Base-by-base conservation (phyloP, 2,888 invertebrate species). In the Pollenia angustigena region DNA sequence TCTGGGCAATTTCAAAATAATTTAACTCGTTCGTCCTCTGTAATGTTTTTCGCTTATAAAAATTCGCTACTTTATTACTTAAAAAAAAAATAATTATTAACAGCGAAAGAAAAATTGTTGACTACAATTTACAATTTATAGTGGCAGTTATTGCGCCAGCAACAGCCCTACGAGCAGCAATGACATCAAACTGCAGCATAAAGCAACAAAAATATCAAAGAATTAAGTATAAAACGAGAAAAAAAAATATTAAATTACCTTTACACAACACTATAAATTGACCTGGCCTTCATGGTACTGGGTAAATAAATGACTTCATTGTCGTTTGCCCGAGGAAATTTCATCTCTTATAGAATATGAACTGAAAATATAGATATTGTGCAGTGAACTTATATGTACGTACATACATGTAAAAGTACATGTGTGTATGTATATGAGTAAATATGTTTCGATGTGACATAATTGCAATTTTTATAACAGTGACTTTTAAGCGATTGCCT, bases 181-280 rank as follows among this genome's bases (percentile, higher is more conserved):
- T 76, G 69, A 71, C 69, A 71, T 42, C 16, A 69, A 82, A 54
- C 54, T 80, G 52, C 54, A 80, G 18, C 52, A 54, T 60, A 16
- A 68, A 62, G 8, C 18, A 40, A n/a, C 56, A 54, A 72, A n/a
- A 56, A 68, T 42, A 78, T 2, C 23, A 16, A 46, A n/a, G 18
- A 23, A 50, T 12, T 32, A 32, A 42, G 6, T 10, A 32, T 14
- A 76, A 46, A 69, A 50, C 4, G 48, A 18, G 16, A 18, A 8
- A 54, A 66, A 54, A 74, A 40, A 52, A 76, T 84, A 84, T 87
- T 87, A 84, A 87, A 87, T 87, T 87, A 84, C 87, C 87, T 87
- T 84, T 78, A 48, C 75, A 48, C 68, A 85, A 85, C 79, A 85
- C 79, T 79, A 81, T 84, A 87, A 87, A 87, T 84, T 87, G 84